Percentiles rank a stretch among this genome's conserved stretches.
Conservation (phyloP, 2,797 vertebrate genomes). For the Chelidonichthys spinosus region DNA sequence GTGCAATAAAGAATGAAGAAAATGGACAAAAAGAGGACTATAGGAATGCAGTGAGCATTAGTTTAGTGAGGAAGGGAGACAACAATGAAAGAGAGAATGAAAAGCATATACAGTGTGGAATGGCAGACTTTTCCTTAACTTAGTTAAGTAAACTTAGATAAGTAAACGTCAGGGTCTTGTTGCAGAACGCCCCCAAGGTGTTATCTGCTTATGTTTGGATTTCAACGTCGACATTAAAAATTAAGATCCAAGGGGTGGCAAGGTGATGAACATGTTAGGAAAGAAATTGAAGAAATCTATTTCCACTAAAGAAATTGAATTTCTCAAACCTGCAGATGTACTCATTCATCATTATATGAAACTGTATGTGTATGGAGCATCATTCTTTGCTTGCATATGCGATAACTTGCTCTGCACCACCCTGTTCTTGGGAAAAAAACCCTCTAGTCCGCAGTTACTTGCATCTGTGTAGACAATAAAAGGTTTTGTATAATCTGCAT, state of each 20-base stretch:
- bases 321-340: not conserved
- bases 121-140: not conserved
- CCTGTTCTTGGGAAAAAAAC: no score
- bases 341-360: not conserved
- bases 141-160: no score
- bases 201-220: not conserved
- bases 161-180: not conserved
- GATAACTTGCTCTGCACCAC: no score
- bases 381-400: no score
- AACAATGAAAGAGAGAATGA: constrained; percentile 22
- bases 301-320: not conserved
- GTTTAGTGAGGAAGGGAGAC: not conserved
- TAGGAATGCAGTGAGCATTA: constrained; percentile 1
- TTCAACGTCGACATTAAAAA: not conserved
- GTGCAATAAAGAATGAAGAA: not conserved
- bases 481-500: no score
- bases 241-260: not conserved
- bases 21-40: not conserved
- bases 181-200: not conserved
- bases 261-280: not conserved
- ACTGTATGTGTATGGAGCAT: not conserved
- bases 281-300: not conserved
- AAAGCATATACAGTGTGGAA: not conserved
- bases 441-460: no score
- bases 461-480: no score